Conservation (phyloP, 2,888 invertebrate genomes). For the Tineola bisselliella region DNA sequence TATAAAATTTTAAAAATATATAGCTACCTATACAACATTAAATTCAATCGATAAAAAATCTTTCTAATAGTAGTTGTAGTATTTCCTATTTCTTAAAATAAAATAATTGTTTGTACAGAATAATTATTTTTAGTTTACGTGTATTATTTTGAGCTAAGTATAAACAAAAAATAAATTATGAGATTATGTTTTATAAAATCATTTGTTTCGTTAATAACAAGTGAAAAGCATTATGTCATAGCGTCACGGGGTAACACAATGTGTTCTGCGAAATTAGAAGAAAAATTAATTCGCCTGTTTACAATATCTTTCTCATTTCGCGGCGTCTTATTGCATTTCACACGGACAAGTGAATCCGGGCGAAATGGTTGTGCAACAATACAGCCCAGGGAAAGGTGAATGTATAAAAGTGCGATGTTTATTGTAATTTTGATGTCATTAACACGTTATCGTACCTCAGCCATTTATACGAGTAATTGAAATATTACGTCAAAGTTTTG, state of each 20-base stretch:
- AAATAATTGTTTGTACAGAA: too few relatives aligned
- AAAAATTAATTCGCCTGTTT: not conserved
- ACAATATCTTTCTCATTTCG: not conserved
- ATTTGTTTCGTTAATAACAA: not conserved
- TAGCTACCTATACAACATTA: too few relatives aligned
- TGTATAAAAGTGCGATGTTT: slow-evolving; percentile 19
- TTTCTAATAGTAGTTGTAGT: too few relatives aligned
- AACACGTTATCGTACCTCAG: not conserved
- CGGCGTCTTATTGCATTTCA: not conserved
- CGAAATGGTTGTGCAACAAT: slow-evolving; percentile 38
- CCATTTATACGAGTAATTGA: not conserved
- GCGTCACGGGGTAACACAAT: not conserved
- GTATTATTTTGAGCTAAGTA: too few relatives aligned
- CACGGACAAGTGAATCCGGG: slow-evolving; percentile 17
- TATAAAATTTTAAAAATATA: too few relatives aligned
- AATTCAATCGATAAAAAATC: too few relatives aligned
- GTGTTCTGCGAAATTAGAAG: not conserved
- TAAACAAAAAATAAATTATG: too few relatives aligned
- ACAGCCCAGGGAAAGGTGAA: slow-evolving; percentile 41
- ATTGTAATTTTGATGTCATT: slow-evolving; percentile 11
- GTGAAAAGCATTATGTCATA: not conserved
- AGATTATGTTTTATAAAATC: too few relatives aligned
- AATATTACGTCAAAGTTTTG: not conserved
- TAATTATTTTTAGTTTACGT: too few relatives aligned
- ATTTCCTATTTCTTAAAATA: too few relatives aligned